Evolutionary conservation across 2,888 invertebrate species (phyloP), one percentile per base, ranked within the genome.

Genomic region (Metallyticus violacea): DNA sequence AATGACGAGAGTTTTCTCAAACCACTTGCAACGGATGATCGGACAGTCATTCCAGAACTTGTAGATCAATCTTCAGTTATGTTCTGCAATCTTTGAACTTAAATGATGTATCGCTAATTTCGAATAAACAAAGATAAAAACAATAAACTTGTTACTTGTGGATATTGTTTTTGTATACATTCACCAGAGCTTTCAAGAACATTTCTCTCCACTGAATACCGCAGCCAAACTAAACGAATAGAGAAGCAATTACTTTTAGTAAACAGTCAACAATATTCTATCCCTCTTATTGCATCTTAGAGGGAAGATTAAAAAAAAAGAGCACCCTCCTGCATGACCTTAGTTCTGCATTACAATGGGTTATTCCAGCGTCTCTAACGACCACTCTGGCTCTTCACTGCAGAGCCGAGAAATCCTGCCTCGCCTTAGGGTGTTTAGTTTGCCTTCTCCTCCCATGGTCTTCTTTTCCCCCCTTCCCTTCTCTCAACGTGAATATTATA

Each of bases 361-460:
- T 62, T 62, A 62, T 62, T 62, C 40, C 40, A 62, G 40, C 40
- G 40, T 9, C 22, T 62, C 40, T 62, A 62, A 62, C 40, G 40
- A 62, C 40, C 22, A 62, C 40, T 62, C 15, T 62, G 40, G 40
- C 22, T 62, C 40, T 62, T 62, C 40, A 62, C 15, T 62, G 40
- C 40, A 62, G 40, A 62, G n/a, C n/a, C n/a, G n/a, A n/a, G 26
- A 62, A 81, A 81, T 28, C 77, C 77, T 83, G 83, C 77, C 28
- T 62, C 28, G 83, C 83, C 83, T 28, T 7, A 83, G 83, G 83
- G 83, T 83, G 83, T 83, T 83, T 83, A 83, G 83, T 82, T 82
- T 82, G 82, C 82, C 62, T 62, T 82, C 82, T 62, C 79, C 28
- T 81, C 26, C 30, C 25, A 28, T 81, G 40, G 9, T 62, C 40